A percentile compares a stretch with the other conserved stretches of the same genome.
phyloP scores from a whole-genome alignment of 2,113 vertebrate genomes.

The Rhea pennata region DNA sequence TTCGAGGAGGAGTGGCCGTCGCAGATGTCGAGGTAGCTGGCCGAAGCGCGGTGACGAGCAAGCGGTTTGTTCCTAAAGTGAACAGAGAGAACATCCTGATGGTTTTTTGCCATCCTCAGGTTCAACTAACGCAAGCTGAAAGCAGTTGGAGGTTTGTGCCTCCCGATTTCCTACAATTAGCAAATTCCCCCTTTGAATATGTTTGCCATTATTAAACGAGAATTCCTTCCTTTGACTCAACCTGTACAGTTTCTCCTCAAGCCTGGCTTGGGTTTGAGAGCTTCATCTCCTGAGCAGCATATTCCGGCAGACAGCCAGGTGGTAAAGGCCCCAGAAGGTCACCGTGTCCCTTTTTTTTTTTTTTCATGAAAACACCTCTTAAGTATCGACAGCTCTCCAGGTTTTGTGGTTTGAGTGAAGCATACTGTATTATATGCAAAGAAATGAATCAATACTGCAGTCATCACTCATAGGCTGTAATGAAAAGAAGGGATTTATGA shows the following conservation, averaged over 20 bases:
- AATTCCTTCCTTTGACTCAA: conserved; percentile 12
- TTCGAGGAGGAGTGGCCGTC: conserved; percentile 47
- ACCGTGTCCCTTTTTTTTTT: conserved; percentile 35
- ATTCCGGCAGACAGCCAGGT: conserved; percentile 63
- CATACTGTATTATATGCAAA: conserved; percentile 20
- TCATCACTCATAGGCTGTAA: conserved; percentile 41
- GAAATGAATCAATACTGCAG: conserved; percentile 27
- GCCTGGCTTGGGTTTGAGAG: conserved; percentile 74
- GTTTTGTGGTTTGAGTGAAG: conserved; percentile 46
- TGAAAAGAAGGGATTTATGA: conserved; percentile 46
- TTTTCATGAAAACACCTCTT: conserved; percentile 40
- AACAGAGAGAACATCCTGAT: not conserved
- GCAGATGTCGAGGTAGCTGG: conserved; percentile 26
- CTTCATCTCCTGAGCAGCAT: conserved; percentile 75
- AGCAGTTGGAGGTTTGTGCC: not conserved
- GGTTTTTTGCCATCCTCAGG: conserved; percentile 51
- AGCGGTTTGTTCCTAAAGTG: conserved; percentile 55
- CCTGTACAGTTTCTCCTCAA: conserved; percentile 30
- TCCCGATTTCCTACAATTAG: conserved; percentile 40
- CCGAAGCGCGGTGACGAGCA: conserved; percentile 37
- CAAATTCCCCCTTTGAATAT: conserved; percentile 46
- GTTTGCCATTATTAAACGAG: conserved; percentile 56
- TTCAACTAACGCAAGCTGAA: conserved; percentile 49
- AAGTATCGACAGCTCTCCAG: conserved; percentile 42
- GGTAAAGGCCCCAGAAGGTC: conserved; percentile 72